These are phyloP conservation scores for Nymphalis c-album DNA, from an alignment of 2,888 invertebrate genomes.

Conservation along the genomic window DNA sequence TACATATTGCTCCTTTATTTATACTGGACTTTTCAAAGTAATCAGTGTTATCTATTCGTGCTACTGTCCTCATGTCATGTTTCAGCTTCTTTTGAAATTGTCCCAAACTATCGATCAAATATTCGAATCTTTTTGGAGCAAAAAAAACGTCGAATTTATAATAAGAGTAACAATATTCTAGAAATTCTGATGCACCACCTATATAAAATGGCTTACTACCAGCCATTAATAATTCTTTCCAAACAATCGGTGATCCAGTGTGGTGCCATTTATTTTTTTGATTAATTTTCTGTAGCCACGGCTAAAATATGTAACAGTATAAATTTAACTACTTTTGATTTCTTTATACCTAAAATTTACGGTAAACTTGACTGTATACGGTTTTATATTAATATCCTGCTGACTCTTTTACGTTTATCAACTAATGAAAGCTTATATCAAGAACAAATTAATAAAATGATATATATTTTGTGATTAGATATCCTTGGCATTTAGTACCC, in stretches of 20 bases:
- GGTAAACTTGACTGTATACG: too few species aligned
- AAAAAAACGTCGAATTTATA: slow-evolving; percentile 72
- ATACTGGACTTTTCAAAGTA: slow-evolving; percentile 40
- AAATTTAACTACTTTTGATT: too few species aligned
- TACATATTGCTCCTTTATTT: slow-evolving; percentile 54
- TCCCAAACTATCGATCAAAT: slow-evolving; percentile 51
- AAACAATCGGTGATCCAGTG: slow-evolving; percentile 78
- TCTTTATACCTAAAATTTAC: too few species aligned
- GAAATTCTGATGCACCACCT: slow-evolving; percentile 82
- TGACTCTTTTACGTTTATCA: too few species aligned
- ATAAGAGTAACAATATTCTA: slow-evolving; percentile 83
- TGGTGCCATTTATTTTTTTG: slow-evolving; percentile 80
- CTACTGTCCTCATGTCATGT: slow-evolving; percentile 36
- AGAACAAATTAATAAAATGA: too few species aligned
- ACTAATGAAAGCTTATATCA: too few species aligned
- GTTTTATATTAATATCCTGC: too few species aligned
- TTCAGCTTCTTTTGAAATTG: slow-evolving; percentile 58
- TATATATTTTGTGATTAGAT: too few species aligned
- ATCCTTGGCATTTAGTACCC: too few species aligned
- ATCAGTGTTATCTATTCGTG: slow-evolving; percentile 18
- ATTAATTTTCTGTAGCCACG: slow-evolving; percentile 77
- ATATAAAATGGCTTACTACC: slow-evolving; percentile 81
- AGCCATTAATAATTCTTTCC: slow-evolving; percentile 81
- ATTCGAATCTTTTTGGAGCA: slow-evolving; percentile 54
- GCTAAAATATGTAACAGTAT: slow-evolving; percentile 47